Base-by-base conservation (phyloP, 2,797 vertebrate genomes). In the Hippopotamyrus pictus region DNA sequence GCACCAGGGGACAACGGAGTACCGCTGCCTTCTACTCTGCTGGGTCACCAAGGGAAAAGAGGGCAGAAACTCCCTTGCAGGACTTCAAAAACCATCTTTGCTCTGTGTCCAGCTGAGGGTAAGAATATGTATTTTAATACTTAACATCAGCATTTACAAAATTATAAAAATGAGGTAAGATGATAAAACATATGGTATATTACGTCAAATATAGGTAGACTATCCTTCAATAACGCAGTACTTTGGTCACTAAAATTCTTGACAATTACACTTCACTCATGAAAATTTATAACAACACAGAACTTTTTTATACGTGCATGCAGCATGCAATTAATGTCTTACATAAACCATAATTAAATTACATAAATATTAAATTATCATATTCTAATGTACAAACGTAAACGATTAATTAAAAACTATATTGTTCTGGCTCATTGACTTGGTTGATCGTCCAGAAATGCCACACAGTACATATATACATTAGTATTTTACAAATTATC, bases 1-100 rank as follows among this genome's bases (percentile, higher is more conserved):
- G 44, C 8, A 17, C 17, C 41, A 9, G 1, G 69, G 25, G 54
- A 62, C 59, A 11, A 57, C 22, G 19, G 69, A 73, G 62, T 29
- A 22, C 41, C 44, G 22, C 59, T 22, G 25, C 29, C 86, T 69
- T 53, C 69, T 29, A 53, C 82, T 65, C 41, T 51, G 46, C 29
- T 89, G 69, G 41, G 12, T 90, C 88, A 86, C 48, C 79, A 69
- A 86, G 69, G 53, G 84, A 51, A 76, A 53, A 65, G 41, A 44
- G 4, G 9, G 29, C 51, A 59, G 53, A 9, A 46, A 53, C 69
- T 83, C 62, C 51, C 37, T 44, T 54, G 41, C 29, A 82, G 54
- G 83, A 86, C 53, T 33, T 57, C 89, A 88, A 62, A 65, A 86
- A 88, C 48, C 89, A 91, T 89, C 44, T 22, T 57, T 65, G 86